These are phyloP conservation scores for Agrochola macilenta DNA, from an alignment of 2,888 invertebrate genomes.

Conservation along the genomic window DNA sequence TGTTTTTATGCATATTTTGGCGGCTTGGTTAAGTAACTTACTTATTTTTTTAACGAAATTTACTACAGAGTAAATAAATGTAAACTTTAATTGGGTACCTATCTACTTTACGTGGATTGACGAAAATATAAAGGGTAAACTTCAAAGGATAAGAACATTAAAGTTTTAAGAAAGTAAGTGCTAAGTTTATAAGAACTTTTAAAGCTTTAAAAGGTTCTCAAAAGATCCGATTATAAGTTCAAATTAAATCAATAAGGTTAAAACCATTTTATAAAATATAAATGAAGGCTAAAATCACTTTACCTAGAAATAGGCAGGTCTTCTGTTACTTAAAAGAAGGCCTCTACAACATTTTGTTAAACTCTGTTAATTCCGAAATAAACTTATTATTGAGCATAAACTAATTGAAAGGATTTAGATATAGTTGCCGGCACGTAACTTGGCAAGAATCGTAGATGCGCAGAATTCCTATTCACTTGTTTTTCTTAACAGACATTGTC, in stretches of 20 bases:
- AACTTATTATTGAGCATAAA: no score
- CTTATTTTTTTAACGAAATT: not conserved
- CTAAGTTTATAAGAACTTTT: slow-evolving; percentile 17
- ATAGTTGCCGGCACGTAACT: no score
- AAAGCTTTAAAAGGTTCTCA: slow-evolving; percentile 28
- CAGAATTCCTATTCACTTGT: no score
- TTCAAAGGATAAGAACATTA: slow-evolving; percentile 15
- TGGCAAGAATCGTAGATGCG: no score
- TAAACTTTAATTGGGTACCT: not conserved
- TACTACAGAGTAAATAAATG: not conserved
- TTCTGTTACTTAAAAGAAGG: not conserved
- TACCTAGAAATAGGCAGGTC: not conserved
- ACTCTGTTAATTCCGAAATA: no score
- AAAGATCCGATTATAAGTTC: slow-evolving; percentile 25
- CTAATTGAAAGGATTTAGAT: no score
- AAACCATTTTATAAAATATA: not conserved
- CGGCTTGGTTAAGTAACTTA: not conserved
- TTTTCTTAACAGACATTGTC: no score
- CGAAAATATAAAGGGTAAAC: not conserved
- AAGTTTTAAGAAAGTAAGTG: slow-evolving; percentile 15
- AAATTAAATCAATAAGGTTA: not conserved
- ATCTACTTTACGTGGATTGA: not conserved
- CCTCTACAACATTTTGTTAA: no score
- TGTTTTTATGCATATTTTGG: not conserved
- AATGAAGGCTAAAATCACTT: not conserved